phyloP scores from a whole-genome alignment of 2,888 invertebrate genomes.

The Alsophila aescularia region DNA sequence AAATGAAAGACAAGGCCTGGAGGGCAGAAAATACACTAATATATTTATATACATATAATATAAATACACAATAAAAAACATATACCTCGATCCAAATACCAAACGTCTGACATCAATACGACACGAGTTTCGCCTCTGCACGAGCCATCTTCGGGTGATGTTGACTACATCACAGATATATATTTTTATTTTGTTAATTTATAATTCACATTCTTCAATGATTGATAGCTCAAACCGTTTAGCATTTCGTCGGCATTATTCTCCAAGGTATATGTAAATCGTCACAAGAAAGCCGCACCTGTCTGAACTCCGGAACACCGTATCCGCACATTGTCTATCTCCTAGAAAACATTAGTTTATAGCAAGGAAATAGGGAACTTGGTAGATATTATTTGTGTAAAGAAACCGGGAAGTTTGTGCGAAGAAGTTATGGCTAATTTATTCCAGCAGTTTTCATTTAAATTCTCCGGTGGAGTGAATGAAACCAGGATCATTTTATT shows the following conservation, averaged over 20 bases:
- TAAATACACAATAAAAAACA: too few species aligned
- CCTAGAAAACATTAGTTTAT: slow-evolving; percentile 57
- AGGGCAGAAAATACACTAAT: too few species aligned
- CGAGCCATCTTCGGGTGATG: background rate
- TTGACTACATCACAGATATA: background rate
- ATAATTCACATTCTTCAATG: background rate
- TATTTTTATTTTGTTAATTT: too few species aligned
- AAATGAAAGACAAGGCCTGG: too few species aligned
- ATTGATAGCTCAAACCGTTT: background rate
- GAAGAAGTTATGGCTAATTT: slow-evolving; percentile 29
- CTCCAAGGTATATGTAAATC: slow-evolving; percentile 11
- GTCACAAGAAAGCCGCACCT: slow-evolving; percentile 52
- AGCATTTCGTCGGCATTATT: background rate
- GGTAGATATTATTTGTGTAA: slow-evolving; percentile 4
- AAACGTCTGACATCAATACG: too few species aligned
- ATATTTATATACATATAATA: too few species aligned
- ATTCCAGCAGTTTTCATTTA: slow-evolving; percentile 11
- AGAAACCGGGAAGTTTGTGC: slow-evolving; percentile 26
- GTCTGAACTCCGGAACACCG: slow-evolving; percentile 65
- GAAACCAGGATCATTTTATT: too few species aligned
- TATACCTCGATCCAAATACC: too few species aligned
- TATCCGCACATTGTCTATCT: slow-evolving; percentile 79
- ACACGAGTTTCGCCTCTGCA: too few species aligned
- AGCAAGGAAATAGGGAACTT: slow-evolving; percentile 8
- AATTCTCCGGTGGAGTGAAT: background rate